Conservation (phyloP, 92 coral and sea anemone species). For the Parazoanthus swiftii region DNA sequence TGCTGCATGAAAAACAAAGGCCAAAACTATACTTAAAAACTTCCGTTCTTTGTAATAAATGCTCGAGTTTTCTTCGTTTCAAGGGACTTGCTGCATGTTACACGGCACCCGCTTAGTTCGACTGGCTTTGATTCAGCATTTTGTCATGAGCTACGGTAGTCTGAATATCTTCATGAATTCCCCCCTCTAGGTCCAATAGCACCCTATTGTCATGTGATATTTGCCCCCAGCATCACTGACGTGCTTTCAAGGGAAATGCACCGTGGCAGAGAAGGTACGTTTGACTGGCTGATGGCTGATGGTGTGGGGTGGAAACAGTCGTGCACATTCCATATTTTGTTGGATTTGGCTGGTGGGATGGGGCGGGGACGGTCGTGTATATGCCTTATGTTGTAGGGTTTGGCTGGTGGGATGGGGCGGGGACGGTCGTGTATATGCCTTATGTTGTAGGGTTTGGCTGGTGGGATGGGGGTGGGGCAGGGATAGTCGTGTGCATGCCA, state of each 20-base stretch:
- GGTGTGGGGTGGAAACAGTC: not conserved
- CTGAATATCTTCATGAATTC: not conserved
- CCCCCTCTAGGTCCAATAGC: slow-evolving; percentile 59
- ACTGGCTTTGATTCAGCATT: not conserved
- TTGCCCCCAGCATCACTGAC: slow-evolving; percentile 80
- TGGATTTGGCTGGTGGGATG: not conserved
- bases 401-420: not conserved
- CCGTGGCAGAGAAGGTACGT: slow-evolving; percentile 77
- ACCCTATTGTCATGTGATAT: slow-evolving; percentile 80
- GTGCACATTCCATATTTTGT: not conserved
- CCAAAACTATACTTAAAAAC: no score
- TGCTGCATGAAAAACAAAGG: no score
- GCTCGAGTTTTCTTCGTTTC: not conserved
- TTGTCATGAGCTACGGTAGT: no score
- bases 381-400: not conserved
- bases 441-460: not conserved
- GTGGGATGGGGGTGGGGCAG: not conserved
- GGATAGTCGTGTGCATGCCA: not conserved
- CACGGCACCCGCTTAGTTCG: not conserved
- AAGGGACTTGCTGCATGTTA: not conserved
- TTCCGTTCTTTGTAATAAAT: no score
- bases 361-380: not conserved
- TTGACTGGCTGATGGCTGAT: not conserved
- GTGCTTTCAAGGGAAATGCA: slow-evolving; percentile 65
- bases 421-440: not conserved